Base-by-base conservation (phyloP, 2,888 invertebrate genomes). In the Pyrocoelia pectoralis region DNA sequence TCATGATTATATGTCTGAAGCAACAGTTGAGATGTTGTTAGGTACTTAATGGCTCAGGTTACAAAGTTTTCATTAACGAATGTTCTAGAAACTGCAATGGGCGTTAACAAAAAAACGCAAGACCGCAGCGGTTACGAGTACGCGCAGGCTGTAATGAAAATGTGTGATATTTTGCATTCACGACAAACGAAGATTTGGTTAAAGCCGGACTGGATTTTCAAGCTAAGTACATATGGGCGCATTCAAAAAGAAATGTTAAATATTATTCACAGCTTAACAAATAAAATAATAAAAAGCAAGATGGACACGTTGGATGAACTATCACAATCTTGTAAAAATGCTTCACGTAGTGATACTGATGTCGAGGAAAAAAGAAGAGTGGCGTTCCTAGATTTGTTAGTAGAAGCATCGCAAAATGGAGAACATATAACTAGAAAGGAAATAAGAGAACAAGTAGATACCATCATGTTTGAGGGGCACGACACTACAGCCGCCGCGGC, bases 391-490 rank as follows among this genome's bases (percentile, higher is more conserved):
- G 97, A 97, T 80, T 84, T 96, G 65, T 86, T 97, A 84, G 87
- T 97, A 43, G 93, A 94, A 80, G 89, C 93, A 61, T 89, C 93
- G 50, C 90, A 92, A 76, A 92, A 89, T 72, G 90, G 91, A 8
- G 88, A 84, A 57, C 87, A 86, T 46, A 87, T 93, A 66, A 89
- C 86, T 48, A 92, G 93, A 66, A 85, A 88, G 69, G 93, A 94
- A 81, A 92, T 94, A 67, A 92, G 91, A 79, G 92, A 94, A 78
- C 92, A 94, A 84, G 93, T 93, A 0, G 91, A 93, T 74, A 93
- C 93, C 0, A 93, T 94, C 60, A 94, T 94, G 93, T 93, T 93
- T 77, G 91, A 96, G 87, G 92, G 92, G 1, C 93, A 93, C 77
- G 93, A 93, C 74, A 93, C 93, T 9, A 93, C 92, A 0, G 90